phyloP scores from a whole-genome alignment of 2,797 vertebrate species.

The Urocyon cinereoargenteus region DNA sequence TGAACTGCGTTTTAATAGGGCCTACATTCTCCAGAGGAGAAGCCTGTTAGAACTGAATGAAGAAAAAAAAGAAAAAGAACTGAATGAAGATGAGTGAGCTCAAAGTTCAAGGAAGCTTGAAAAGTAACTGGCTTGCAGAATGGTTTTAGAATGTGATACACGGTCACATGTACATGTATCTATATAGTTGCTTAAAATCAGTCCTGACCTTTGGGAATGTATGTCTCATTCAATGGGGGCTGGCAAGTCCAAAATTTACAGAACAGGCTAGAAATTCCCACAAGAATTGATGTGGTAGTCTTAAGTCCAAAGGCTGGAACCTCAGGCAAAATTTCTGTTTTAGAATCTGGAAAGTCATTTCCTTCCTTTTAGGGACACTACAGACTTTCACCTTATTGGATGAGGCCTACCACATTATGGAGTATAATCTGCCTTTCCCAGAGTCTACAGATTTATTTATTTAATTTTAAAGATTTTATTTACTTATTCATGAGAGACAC shows the following conservation, averaged over 20 bases:
- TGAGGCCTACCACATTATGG: background rate
- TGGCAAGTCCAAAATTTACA: background rate
- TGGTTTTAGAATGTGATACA: background rate
- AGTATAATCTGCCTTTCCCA: background rate
- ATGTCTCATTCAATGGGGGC: background rate
- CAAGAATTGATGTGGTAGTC: background rate
- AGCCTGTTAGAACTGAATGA: background rate
- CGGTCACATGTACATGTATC: accelerated
- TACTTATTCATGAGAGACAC: too few species aligned
- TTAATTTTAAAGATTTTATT: too few species aligned
- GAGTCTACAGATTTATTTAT: background rate
- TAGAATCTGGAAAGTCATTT: background rate
- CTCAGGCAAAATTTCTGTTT: background rate
- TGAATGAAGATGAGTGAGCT: background rate
- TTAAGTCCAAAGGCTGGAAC: background rate
- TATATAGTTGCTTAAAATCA: background rate
- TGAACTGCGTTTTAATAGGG: background rate
- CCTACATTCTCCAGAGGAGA: background rate
- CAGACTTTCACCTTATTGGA: background rate
- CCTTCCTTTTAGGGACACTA: background rate
- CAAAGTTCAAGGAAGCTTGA: background rate
- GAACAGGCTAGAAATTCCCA: background rate
- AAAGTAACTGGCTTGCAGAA: background rate
- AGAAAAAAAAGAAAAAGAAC: background rate
- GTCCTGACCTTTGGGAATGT: background rate